Base-by-base conservation (phyloP, 37 sponge, comb jelly and placozoan genomes). In the Oscarella lobularis region DNA sequence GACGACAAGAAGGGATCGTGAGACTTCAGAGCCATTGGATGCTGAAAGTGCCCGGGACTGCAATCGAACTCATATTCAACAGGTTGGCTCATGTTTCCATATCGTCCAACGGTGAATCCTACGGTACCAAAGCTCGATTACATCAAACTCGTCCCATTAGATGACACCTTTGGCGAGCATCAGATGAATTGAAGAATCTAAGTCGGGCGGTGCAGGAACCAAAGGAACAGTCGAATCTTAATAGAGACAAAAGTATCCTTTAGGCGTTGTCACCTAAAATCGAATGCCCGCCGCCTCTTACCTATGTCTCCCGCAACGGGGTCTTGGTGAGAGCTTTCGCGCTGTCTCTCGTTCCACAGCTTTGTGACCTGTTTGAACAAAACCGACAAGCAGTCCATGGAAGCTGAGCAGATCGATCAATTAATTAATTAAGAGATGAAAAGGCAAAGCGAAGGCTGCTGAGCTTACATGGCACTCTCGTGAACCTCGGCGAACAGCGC, bases 281-380 rank as follows among this genome's bases (percentile, higher is more conserved):
- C n/a, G n/a, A n/a, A n/a, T n/a, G n/a, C 20, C 20, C 9, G 60
- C 60, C 60, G 20, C 60, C 14, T 48, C 60, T 48, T 48, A 48
- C 60, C 60, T 9, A 48, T 48, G 60, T 48, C 60, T 27, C n/a
- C n/a, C n/a, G n/a, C n/a, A n/a, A n/a, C n/a, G n/a, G 9, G 9
- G 60, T 48, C 60, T 48, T 48, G 60, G 20, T 48, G 14, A 48
- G 60, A 27, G 20, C 9, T 48, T 20, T 9, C 60, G 20, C 60
- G 14, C 60, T 48, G 14, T 20, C 60, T 48, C 60, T 48, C 60
- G 9, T 27, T 20, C 9, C 9, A 48, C 9, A 48, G 60, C 60
- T 48, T 48, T 48, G 60, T 48, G 14, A 48, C 60, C 20, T 48
- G 60, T 48, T 48, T 48, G 60, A 48, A 48, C 60, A 48, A 48